phyloP scores from a whole-genome alignment of 1,140 invertebrate genomes.

The Pteromalus puparum region DNA sequence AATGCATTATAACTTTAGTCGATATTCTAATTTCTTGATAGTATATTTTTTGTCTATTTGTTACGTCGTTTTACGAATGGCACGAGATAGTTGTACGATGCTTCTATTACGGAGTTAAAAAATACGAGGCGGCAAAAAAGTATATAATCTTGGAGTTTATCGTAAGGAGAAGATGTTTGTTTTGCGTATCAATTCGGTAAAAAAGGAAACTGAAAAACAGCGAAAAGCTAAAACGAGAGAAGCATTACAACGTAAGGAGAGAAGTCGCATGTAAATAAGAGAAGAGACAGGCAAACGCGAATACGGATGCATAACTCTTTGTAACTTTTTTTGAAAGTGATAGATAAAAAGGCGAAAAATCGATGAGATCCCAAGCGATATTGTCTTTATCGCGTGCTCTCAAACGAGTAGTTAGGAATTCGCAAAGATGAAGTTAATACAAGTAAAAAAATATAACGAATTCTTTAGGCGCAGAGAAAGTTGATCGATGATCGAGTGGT shows the following conservation, averaged over 20 bases:
- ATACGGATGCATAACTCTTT: conserved; percentile 45
- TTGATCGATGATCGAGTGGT: conserved; percentile 10
- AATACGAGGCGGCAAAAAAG: conserved; percentile 24
- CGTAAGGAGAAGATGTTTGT: background rate
- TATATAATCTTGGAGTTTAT: background rate
- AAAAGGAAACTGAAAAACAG: background rate
- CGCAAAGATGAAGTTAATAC: conserved; percentile 11
- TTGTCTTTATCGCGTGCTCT: conserved; percentile 30
- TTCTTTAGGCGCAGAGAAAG: conserved; percentile 24
- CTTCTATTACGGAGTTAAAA: conserved; percentile 31
- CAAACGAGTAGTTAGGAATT: conserved; percentile 39
- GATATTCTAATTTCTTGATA: conserved; percentile 46
- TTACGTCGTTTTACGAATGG: conserved; percentile 24
- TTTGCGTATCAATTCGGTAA: conserved; percentile 15
- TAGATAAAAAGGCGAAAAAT: conserved; percentile 39
- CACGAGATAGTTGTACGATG: conserved; percentile 22
- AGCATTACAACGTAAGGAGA: background rate
- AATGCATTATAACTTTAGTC: conserved; percentile 47
- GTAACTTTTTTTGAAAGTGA: conserved; percentile 51
- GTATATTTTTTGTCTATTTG: conserved; percentile 49
- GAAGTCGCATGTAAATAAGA: conserved; percentile 48
- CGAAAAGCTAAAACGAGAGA: background rate
- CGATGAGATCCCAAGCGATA: conserved; percentile 20
- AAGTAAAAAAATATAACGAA: conserved; percentile 36
- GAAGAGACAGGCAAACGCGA: conserved; percentile 22